Percentiles rank a stretch among this genome's conserved stretches.
Evolutionary conservation across 2,113 vertebrate species (phyloP).

Genomic region (Passerina amoena): DNA sequence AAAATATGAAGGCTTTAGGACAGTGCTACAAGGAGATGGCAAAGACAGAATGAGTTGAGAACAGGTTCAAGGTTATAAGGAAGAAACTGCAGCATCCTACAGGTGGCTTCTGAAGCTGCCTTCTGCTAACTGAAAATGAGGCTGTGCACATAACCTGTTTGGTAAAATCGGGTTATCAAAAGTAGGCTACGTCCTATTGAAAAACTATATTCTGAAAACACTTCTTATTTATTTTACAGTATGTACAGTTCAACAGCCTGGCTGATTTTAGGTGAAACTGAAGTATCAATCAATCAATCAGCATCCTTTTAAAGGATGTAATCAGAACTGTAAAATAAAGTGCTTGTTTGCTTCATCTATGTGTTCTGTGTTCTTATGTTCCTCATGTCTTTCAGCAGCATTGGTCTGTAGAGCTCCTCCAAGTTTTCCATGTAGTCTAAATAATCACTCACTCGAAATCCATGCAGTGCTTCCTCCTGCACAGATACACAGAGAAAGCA

Average conservation of each 20-base stretch:
- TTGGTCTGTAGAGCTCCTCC: conserved; percentile 81
- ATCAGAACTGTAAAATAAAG: background rate
- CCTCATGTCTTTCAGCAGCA: conserved; percentile 86
- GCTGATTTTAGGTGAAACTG: background rate
- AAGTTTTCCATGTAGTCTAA: conserved; percentile 89
- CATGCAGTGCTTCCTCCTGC: conserved; percentile 91
- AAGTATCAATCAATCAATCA: background rate
- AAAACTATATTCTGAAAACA: conserved; percentile 6
- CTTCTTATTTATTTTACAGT: conserved; percentile 18
- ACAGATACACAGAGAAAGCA: conserved; percentile 2
- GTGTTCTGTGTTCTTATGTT: conserved; percentile 63
- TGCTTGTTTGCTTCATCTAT: conserved; percentile 18
- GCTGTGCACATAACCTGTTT: background rate
- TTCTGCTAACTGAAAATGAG: background rate
- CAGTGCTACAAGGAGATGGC: background rate
- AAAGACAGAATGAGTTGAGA: background rate
- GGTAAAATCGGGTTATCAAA: background rate
- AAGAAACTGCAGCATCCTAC: background rate
- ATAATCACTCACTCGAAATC: conserved; percentile 85
- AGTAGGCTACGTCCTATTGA: background rate
- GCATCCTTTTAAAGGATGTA: conserved; percentile 20
- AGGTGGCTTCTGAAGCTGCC: background rate
- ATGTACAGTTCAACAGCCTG: background rate
- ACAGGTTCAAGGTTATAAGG: background rate
- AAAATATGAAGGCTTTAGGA: background rate